Percentiles rank a stretch among this genome's conserved stretches.
Conservation (phyloP, 2,888 invertebrate species). For the Eutolmus rufibarbis region DNA sequence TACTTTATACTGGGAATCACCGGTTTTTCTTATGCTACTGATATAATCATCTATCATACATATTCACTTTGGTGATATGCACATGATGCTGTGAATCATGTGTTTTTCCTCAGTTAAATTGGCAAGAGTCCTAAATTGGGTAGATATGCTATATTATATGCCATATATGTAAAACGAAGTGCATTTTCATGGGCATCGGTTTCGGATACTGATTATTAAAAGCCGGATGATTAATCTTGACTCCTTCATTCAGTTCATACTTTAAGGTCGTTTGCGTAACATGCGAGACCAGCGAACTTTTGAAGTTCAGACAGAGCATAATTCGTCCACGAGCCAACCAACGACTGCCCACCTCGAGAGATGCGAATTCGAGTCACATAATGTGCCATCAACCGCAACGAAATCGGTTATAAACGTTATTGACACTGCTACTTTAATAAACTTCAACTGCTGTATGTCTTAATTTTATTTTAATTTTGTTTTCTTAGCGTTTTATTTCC, state of each 20-base stretch:
- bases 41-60: background rate
- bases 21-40: background rate
- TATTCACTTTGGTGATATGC: background rate
- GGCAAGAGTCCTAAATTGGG: background rate
- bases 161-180: background rate
- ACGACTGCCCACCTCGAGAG: background rate
- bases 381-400: background rate
- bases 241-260: background rate
- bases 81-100: background rate
- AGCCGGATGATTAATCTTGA: background rate
- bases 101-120: background rate
- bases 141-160: background rate
- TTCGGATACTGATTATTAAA: background rate
- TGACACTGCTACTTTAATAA: background rate
- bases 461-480: background rate
- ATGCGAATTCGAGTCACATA: slow-evolving; percentile 2
- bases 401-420: slow-evolving; percentile 5
- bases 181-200: background rate
- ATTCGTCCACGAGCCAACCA: background rate
- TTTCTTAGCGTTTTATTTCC: background rate
- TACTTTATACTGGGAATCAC: background rate
- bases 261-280: background rate
- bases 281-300: slow-evolving; percentile 5
- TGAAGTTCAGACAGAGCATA: slow-evolving; percentile 7
- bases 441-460: background rate